Percentiles rank a stretch among this genome's conserved stretches.
Conservation (phyloP, 2,113 vertebrate genomes). For the Macrotis lagotis region DNA sequence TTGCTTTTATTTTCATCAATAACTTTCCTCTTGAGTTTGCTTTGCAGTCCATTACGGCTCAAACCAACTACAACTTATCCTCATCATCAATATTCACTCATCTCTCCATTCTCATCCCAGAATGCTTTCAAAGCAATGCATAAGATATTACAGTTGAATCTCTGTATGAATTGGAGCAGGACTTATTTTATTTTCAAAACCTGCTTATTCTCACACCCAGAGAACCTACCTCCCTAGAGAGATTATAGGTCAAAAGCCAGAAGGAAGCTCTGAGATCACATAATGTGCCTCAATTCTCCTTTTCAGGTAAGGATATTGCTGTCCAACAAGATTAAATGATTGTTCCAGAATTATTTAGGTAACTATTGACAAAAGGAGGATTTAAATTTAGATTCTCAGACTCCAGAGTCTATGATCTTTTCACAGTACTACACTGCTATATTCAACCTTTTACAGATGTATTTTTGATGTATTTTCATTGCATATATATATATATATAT, state of each 20-base stretch:
- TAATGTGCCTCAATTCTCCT: neutral
- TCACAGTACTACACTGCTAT: neutral
- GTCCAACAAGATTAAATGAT: neutral
- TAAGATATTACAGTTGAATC: neutral
- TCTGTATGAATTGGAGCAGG: neutral
- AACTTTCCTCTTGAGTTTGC: slow-evolving; percentile 51
- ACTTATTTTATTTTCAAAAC: neutral
- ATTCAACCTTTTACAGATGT: too few species aligned
- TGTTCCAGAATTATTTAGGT: neutral
- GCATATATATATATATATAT: too few species aligned
- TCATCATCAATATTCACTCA: slow-evolving; percentile 31
- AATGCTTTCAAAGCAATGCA: slow-evolving; percentile 30
- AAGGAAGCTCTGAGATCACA: neutral
- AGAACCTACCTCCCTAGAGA: neutral
- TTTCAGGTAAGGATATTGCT: neutral
- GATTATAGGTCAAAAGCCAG: neutral
- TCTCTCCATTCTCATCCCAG: slow-evolving; percentile 26
- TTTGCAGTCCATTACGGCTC: slow-evolving; percentile 22
- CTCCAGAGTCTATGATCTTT: neutral
- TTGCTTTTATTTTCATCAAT: neutral
- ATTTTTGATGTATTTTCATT: neutral
- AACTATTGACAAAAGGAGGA: neutral
- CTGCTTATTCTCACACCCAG: neutral
- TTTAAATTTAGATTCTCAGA: neutral
- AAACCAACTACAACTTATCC: slow-evolving; percentile 46